These are phyloP conservation scores for Podarcis siculus DNA, from an alignment of 2,797 vertebrate genomes.

Conservation along the genomic window DNA sequence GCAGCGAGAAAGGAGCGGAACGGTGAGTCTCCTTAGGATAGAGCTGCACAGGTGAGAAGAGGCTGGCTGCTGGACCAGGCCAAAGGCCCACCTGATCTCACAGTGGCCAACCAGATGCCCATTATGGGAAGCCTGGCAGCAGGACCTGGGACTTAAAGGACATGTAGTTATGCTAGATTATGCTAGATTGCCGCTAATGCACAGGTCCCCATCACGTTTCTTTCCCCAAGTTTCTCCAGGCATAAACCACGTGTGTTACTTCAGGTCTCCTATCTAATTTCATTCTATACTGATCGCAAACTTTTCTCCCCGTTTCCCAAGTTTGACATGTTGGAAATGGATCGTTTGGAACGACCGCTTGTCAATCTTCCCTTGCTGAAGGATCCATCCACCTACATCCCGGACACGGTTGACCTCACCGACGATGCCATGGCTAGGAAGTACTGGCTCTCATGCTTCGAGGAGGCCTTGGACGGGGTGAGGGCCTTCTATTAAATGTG, in stretches of 20 bases:
- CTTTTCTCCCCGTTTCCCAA: constrained; percentile 55
- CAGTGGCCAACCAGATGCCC: no score
- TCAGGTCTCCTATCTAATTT: no score
- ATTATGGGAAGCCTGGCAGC: no score
- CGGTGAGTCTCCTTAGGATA: constrained; percentile 81
- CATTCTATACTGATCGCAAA: background rate
- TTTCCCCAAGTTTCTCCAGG: background rate
- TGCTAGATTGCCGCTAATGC: background rate
- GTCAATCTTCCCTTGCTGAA: constrained; percentile 93
- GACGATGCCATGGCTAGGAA: constrained; percentile 92
- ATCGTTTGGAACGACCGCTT: constrained; percentile 92
- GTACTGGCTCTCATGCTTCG: constrained; percentile 98
- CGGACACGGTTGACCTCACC: constrained; percentile 94
- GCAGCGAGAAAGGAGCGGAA: constrained; percentile 92
- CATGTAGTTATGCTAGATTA: background rate
- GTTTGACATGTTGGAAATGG: constrained; percentile 99
- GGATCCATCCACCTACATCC: constrained; percentile 92
- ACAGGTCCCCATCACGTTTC: no score
- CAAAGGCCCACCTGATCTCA: no score
- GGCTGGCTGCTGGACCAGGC: no score
- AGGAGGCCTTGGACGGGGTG: constrained; percentile 96
- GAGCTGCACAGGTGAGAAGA: no score
- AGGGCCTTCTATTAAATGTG: constrained; percentile 11
- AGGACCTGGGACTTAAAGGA: background rate
- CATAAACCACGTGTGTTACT: rapidly evolving